A percentile compares a stretch with the other conserved stretches of the same genome.
Evolutionary conservation across 2,888 invertebrate species (phyloP).

Genomic region (Noctua pronuba): DNA sequence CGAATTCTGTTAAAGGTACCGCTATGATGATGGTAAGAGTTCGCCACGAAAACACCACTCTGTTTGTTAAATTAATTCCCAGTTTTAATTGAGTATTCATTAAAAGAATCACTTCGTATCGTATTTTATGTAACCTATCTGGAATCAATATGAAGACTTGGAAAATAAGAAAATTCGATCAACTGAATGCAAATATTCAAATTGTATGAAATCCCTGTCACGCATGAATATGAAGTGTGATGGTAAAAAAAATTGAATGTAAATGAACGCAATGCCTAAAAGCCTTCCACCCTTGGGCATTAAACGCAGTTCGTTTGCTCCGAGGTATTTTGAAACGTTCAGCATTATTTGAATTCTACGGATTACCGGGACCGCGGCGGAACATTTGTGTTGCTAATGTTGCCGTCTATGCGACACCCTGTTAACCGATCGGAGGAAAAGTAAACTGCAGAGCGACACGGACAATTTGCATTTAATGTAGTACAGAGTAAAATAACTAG

Average conservation of each 20-base stretch:
- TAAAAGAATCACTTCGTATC: not conserved
- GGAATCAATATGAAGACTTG: not conserved
- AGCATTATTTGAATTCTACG: slow-evolving; percentile 67
- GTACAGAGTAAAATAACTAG: slow-evolving; percentile 10
- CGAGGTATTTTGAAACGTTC: slow-evolving; percentile 63
- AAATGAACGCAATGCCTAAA: slow-evolving; percentile 23
- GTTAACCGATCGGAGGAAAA: slow-evolving; percentile 22
- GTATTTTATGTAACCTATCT: not conserved
- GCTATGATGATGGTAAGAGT: not conserved
- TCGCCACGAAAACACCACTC: not conserved
- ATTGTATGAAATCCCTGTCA: slow-evolving; percentile 6
- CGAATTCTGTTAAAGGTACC: not conserved
- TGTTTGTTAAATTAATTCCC: not conserved
- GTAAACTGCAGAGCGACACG: slow-evolving; percentile 22
- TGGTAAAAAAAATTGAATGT: slow-evolving; percentile 19
- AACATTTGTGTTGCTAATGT: slow-evolving; percentile 67
- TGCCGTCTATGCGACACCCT: slow-evolving; percentile 13
- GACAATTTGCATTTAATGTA: slow-evolving; percentile 34
- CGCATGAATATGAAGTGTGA: slow-evolving; percentile 20
- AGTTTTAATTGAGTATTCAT: not conserved
- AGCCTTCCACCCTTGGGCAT: slow-evolving; percentile 42
- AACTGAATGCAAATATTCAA: slow-evolving; percentile 11
- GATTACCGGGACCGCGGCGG: slow-evolving; percentile 55
- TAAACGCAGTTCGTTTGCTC: slow-evolving; percentile 57
- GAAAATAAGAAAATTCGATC: slow-evolving; percentile 10